phyloP scores from a whole-genome alignment of 2,888 invertebrate species.

The Pristionchus japonicus region DNA sequence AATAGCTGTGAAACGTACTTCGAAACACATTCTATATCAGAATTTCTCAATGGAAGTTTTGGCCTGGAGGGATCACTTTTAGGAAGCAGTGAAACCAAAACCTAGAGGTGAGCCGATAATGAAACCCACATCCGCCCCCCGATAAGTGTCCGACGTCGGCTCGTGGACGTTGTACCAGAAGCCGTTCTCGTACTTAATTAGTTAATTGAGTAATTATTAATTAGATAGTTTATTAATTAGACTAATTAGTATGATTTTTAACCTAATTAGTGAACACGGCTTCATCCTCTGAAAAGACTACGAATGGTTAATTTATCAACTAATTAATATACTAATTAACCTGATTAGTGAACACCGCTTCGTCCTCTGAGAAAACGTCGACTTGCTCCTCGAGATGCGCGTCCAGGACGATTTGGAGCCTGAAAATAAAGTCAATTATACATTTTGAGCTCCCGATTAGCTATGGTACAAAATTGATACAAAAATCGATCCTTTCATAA shows the following conservation, averaged over 20 bases:
- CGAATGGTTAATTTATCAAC: not conserved
- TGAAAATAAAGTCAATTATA: too few relatives aligned
- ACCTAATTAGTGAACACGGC: too few relatives aligned
- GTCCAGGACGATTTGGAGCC: constrained; percentile 67
- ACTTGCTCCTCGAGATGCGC: constrained; percentile 68
- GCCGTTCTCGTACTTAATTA: constrained; percentile 33
- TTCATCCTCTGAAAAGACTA: not conserved
- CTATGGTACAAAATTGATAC: too few relatives aligned
- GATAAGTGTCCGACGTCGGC: constrained; percentile 51
- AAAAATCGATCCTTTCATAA: too few relatives aligned
- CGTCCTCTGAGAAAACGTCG: constrained; percentile 47
- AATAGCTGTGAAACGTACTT: too few relatives aligned
- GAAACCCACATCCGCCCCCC: constrained; percentile 27
- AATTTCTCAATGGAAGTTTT: too few relatives aligned
- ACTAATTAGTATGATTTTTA: too few relatives aligned
- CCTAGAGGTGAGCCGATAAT: too few relatives aligned
- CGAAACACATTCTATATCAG: too few relatives aligned
- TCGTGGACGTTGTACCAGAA: constrained; percentile 67
- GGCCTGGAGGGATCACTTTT: too few relatives aligned
- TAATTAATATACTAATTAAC: not conserved
- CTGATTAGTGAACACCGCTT: not conserved
- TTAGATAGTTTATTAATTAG: too few relatives aligned
- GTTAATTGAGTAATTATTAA: not conserved
- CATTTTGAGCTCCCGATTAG: not conserved
- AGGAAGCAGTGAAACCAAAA: too few relatives aligned